Base-by-base conservation (phyloP, 2,888 invertebrate species). In the Eueremaeus valkanovi region DNA sequence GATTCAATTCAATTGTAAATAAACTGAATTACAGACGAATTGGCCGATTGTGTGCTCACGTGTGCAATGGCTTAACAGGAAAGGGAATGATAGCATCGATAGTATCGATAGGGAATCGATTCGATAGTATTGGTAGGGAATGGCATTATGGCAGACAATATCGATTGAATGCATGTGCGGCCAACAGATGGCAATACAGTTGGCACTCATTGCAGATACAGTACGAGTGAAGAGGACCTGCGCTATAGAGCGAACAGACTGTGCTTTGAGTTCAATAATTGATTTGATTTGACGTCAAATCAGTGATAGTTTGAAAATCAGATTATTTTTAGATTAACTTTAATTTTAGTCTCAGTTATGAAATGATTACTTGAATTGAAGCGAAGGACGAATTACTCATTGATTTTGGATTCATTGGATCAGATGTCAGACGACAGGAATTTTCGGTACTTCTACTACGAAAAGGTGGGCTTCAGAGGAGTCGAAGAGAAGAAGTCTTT, bases 401-500 rank as follows among this genome's bases (percentile, higher is more conserved):
- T 49, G 21, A 49, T 49, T n/a, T 5, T 11, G 5, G 16, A 11
- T 49, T 11, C 18, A 45, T 16, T 45, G 18, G 27, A 27, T 21
- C 8, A 27, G 24, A 72, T 72, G 75, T 72, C 75, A 8, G 73
- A 76, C 9, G 76, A 76, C 66, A 72, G 83, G 76, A 86, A 86
- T 79, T 85, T 86, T 80, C 81, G 85, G 6, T 84, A 84, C 18
- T 83, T 84, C 73, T 86, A 85, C 79, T 85, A 85, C 78, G 85
- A 85, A 77, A 86, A 85, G 81, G 92, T 94, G 16, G 94, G 94
- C 49, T 93, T 93, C 84, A 88, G 92, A 78, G 91, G 91, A 80
- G 92, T 94, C 0, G 94, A 94, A 84, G 92, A 92, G 82, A 93
- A 92, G 83, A 93, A 92, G 84, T 93, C 93, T 0, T 84, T 95